Base-by-base conservation (phyloP, 2,113 vertebrate species). In the Eurypyga helias region DNA sequence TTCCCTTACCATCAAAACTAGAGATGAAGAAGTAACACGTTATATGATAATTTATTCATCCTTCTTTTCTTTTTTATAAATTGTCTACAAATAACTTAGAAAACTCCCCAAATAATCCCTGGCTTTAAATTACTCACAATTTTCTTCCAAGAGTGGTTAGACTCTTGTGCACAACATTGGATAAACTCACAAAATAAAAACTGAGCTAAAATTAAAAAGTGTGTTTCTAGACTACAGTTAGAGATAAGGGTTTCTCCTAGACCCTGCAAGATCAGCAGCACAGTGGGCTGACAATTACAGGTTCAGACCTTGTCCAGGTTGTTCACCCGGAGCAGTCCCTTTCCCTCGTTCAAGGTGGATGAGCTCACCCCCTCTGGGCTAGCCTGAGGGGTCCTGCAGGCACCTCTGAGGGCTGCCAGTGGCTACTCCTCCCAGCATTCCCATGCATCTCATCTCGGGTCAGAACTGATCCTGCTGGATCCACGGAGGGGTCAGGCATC, bases 391-490 rank as follows among this genome's bases (percentile, higher is more conserved):
- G 7, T 83, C 51, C 87, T 41, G 28, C 0, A 5, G 11, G 45
- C 33, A 43, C 20, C 54, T 73, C 49, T 5, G 18, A 0, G 1
- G 51, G 58, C 65, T 54, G 65, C 65, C 72, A 48, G 45, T 1
- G 3, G 16, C 49, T 46, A 51, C 52, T 78, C 33, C 36, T 71
- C 77, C 62, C 26, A 72, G 54, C 3, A 2, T n/a, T 24, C 36
- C 25, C 1, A 1, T 0, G 1, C 31, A 29, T 9, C 3, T 0
- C 75, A 82, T n/a, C 51, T 57, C 52, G 1, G 4, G 60, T 38
- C 60, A 89, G 58, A 84, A 77, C 34, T 20, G 17, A 81, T 45
- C 25, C 55, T 1, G 0, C 24, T 36, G 36, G 46, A 36, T 19
- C 60, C 41, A 46, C 0, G 1, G 9, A 64, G 4, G 25, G 4